These are phyloP conservation scores for Celastrina argiolus DNA, from an alignment of 2,888 invertebrate genomes.

Conservation along the genomic window DNA sequence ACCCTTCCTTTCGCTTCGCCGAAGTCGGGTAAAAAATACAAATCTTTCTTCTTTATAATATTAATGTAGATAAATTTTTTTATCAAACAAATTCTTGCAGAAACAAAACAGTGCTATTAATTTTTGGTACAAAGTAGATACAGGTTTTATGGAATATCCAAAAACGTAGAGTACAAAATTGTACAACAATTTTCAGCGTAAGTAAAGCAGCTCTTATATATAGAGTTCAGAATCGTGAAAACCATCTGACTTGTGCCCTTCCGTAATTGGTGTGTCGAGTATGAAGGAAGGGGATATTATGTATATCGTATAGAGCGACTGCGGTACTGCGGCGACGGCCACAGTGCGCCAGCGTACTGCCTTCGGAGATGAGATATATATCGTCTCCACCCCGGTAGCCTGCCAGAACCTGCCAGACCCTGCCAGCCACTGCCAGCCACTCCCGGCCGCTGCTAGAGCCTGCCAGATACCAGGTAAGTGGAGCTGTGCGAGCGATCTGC, in stretches of 20 bases:
- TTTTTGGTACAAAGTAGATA: too few relatives aligned
- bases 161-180: too few relatives aligned
- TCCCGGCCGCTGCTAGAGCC: background rate
- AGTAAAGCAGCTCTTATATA: background rate
- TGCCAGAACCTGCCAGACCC: slow-evolving; percentile 44
- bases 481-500: background rate
- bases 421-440: background rate
- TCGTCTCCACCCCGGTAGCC: slow-evolving; percentile 36
- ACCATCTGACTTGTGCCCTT: slow-evolving; percentile 20
- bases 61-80: too few relatives aligned
- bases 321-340: slow-evolving; percentile 69
- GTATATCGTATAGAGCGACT: slow-evolving; percentile 60
- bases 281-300: slow-evolving; percentile 45
- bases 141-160: too few relatives aligned
- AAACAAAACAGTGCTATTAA: too few relatives aligned
- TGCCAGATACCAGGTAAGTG: slow-evolving; percentile 6
- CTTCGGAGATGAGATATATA: slow-evolving; percentile 51
- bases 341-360: slow-evolving; percentile 58
- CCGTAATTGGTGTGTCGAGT: slow-evolving; percentile 20
- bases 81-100: too few relatives aligned
- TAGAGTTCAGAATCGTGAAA: background rate
- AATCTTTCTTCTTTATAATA: too few relatives aligned
- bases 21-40: too few relatives aligned
- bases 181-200: background rate
- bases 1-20: too few relatives aligned